phyloP scores from a whole-genome alignment of 2,797 vertebrate genomes.

The Lepus oiostolus region DNA sequence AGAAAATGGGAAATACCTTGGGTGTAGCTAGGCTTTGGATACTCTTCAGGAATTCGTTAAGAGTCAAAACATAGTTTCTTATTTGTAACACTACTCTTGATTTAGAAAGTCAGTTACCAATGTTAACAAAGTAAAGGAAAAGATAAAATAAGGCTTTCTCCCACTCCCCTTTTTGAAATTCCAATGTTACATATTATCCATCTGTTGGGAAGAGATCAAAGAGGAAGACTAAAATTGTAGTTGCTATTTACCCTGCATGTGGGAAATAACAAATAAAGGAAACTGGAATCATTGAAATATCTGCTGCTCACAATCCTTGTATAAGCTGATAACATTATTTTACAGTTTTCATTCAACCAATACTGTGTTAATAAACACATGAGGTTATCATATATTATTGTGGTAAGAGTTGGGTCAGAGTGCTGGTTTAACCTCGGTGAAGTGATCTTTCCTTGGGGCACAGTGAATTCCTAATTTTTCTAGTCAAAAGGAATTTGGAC shows the following conservation, averaged over 20 bases:
- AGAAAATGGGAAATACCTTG: constrained; percentile 68
- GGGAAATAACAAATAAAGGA: not conserved
- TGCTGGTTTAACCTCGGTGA: not conserved
- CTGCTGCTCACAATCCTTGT: not conserved
- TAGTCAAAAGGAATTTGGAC: not conserved
- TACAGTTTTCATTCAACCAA: constrained; percentile 15
- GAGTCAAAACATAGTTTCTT: constrained; percentile 45
- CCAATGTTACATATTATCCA: not conserved
- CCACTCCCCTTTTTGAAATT: constrained; percentile 25
- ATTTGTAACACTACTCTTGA: constrained; percentile 53
- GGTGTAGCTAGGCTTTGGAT: constrained; percentile 22
- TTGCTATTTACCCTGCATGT: constrained; percentile 21
- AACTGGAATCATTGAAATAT: not conserved
- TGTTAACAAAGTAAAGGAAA: constrained; percentile 1
- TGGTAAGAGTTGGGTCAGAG: not conserved
- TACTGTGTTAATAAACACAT: not conserved
- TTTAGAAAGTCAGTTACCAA: constrained; percentile 50
- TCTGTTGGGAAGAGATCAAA: not conserved
- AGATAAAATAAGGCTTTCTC: not conserved
- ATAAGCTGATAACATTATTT: not conserved
- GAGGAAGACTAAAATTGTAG: not conserved
- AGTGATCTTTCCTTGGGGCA: not conserved
- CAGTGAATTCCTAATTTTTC: too few relatives aligned
- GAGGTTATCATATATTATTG: not conserved
- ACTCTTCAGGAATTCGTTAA: constrained; percentile 4